Evolutionary conservation across 2,888 invertebrate species (phyloP).

Genomic region (Melikaiella ostensackeni): DNA sequence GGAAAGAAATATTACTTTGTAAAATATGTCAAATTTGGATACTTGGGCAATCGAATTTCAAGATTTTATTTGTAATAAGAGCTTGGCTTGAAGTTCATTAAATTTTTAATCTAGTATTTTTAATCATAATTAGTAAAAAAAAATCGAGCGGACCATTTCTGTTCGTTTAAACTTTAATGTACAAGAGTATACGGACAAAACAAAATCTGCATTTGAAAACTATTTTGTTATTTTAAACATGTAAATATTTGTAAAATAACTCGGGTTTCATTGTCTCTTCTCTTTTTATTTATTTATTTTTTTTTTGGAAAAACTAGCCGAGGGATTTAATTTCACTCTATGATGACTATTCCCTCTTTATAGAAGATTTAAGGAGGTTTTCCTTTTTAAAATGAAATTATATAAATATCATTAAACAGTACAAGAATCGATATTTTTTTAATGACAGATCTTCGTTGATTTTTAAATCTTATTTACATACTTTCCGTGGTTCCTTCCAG

Average conservation of each 20-base stretch:
- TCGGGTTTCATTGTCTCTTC: not conserved
- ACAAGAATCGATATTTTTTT: no score
- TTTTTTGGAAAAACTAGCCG: not conserved
- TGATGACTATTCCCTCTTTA: not conserved
- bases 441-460: not conserved
- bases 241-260: not conserved
- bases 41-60: not conserved
- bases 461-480: not conserved
- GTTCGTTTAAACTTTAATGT: not conserved
- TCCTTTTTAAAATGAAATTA: not conserved
- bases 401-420: no score
- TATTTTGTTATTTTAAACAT: not conserved
- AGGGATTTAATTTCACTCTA: not conserved
- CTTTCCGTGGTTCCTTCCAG: not conserved
- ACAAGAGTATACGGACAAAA: not conserved
- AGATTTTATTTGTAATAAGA: no score
- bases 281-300: not conserved
- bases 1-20: not conserved
- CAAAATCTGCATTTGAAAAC: not conserved
- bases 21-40: not conserved
- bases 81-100: no score
- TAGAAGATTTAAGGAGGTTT: not conserved
- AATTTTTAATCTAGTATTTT: not conserved
- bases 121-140: not conserved
- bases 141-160: not conserved